phyloP scores from a whole-genome alignment of 2,113 vertebrate species.

The Neolamprologus hecqui region DNA sequence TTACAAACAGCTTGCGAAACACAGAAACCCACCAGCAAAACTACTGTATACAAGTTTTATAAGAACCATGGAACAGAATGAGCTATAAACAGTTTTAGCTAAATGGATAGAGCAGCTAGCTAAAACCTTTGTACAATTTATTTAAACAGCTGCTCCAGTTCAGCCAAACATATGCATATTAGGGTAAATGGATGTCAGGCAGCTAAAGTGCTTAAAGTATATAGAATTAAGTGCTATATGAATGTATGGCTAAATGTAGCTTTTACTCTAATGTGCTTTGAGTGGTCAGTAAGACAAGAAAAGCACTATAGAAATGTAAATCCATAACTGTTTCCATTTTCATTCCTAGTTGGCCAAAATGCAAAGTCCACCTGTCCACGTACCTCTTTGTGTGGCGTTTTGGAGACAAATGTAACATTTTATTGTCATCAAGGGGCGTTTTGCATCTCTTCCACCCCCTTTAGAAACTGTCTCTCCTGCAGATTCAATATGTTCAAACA shows the following conservation, averaged over 20 bases:
- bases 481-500: not conserved
- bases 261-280: not conserved
- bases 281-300: not conserved
- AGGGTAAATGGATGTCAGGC: not conserved
- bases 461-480: not conserved
- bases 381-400: not conserved
- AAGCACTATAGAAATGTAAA: not conserved
- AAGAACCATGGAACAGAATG: not conserved
- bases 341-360: not conserved
- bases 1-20: not conserved
- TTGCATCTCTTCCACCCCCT: not conserved
- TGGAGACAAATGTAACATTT: not conserved
- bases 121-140: not conserved
- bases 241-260: not conserved
- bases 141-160: not conserved
- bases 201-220: not conserved
- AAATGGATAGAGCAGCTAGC: not conserved
- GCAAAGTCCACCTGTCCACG: not conserved
- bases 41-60: not conserved
- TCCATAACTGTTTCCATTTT: not conserved
- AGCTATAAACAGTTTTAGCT: not conserved
- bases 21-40: not conserved
- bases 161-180: not conserved
- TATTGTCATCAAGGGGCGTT: not conserved
- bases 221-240: not conserved